A percentile compares a stretch with the other conserved stretches of the same genome.
Conservation (phyloP, 2,888 invertebrate genomes). For the Eupithecia exiguata region DNA sequence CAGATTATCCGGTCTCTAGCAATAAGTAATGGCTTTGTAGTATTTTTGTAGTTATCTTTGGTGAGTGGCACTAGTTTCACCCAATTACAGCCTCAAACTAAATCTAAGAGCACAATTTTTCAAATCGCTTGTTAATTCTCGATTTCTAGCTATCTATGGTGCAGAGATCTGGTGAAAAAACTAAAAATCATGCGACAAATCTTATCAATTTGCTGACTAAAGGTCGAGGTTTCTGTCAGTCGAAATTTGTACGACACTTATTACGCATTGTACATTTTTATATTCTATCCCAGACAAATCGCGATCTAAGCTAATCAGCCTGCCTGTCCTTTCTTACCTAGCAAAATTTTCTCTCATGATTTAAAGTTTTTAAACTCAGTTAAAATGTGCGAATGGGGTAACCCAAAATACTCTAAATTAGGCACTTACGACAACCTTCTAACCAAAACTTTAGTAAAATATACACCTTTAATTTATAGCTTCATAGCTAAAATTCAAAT, state of each 20-base stretch:
- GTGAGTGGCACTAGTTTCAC: neutral
- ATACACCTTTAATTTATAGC: neutral
- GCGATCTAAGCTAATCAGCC: neutral
- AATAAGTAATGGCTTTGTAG: neutral
- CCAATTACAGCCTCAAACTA: neutral
- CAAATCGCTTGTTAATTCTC: conserved; percentile 13
- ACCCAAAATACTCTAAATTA: conserved; percentile 28
- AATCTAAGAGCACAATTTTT: conserved; percentile 25
- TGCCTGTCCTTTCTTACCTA: neutral
- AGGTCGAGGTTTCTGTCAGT: too few species aligned
- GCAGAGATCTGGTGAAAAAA: conserved; percentile 15
- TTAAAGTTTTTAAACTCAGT: conserved; percentile 1
- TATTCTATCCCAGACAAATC: neutral
- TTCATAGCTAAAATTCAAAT: neutral
- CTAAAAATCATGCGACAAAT: conserved; percentile 10
- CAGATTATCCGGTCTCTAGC: too few species aligned
- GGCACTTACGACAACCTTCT: conserved; percentile 33
- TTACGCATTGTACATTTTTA: too few species aligned
- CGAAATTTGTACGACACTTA: too few species aligned
- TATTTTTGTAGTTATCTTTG: neutral
- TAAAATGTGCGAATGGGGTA: conserved; percentile 14
- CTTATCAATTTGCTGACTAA: too few species aligned
- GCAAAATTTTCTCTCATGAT: neutral
- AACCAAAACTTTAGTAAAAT: conserved; percentile 9
- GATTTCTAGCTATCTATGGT: conserved; percentile 28